These are phyloP conservation scores for Lepidurus couesii DNA, from an alignment of 1,140 invertebrate genomes.

Conservation along the genomic window DNA sequence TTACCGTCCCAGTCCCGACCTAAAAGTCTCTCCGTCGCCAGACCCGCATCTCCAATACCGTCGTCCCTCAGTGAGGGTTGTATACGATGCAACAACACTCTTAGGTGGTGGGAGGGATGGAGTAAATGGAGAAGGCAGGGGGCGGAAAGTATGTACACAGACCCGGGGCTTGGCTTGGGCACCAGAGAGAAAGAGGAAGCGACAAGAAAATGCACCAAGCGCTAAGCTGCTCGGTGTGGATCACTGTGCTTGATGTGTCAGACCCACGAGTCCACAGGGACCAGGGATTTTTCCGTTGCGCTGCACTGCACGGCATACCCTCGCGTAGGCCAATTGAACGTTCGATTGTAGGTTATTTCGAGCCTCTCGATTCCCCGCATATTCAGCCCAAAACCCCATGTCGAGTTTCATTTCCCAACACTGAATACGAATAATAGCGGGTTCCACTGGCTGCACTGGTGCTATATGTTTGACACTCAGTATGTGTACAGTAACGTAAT, in stretches of 20 bases:
- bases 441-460: too few relatives aligned
- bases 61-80: not conserved
- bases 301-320: not conserved
- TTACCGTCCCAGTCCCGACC: conserved; percentile 6
- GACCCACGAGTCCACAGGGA: not conserved
- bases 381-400: too few relatives aligned
- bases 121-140: not conserved
- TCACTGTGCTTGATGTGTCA: conserved; percentile 18
- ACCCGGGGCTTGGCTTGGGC: not conserved
- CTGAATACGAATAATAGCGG: too few relatives aligned
- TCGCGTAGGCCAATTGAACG: too few relatives aligned
- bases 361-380: too few relatives aligned
- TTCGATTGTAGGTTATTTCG: too few relatives aligned
- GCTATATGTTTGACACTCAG: too few relatives aligned
- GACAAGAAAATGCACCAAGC: conserved; percentile 2
- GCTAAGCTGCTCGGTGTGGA: conserved; percentile 7
- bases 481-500: too few relatives aligned
- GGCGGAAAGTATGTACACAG: not conserved
- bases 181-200: conserved; percentile 21
- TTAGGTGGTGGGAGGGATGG: not conserved
- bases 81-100: not conserved
- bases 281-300: not conserved
- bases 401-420: too few relatives aligned
- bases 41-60: not conserved
- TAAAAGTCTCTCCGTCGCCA: not conserved